Conservation (phyloP, 2,113 vertebrate species). For the Leucosticte australis region DNA sequence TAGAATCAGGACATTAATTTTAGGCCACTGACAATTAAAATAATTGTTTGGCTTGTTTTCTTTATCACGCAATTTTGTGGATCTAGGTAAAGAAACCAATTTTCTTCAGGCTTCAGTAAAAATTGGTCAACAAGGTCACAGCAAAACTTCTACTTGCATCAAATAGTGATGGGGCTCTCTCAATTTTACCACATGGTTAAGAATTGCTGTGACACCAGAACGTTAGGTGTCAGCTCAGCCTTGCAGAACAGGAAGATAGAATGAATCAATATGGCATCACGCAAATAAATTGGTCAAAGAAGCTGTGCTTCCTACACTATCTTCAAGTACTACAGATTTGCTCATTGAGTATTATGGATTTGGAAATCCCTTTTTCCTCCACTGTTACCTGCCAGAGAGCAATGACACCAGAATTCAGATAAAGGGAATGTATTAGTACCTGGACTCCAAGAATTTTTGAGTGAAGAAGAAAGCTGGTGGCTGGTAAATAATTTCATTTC, state of each 20-base stretch:
- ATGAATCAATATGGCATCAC: neutral
- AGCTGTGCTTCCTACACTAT: neutral
- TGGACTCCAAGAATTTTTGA: neutral
- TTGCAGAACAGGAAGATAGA: neutral
- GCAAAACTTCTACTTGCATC: neutral
- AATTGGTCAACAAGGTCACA: neutral
- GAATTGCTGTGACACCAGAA: neutral
- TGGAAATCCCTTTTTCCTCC: neutral
- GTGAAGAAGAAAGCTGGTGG: neutral
- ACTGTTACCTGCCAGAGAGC: neutral
- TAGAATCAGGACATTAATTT: neutral
- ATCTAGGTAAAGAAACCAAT: neutral
- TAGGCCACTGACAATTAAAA: neutral
- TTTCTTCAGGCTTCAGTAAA: neutral
- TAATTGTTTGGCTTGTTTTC: neutral
- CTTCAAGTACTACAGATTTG: neutral
- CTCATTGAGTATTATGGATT: accelerated
- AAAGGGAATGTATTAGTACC: neutral
- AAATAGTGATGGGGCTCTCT: neutral
- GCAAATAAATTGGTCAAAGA: neutral
- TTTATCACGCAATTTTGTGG: neutral
- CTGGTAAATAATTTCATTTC: neutral
- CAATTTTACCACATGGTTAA: neutral
- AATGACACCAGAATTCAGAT: neutral
- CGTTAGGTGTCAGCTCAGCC: neutral